Conservation (phyloP, 2,113 vertebrate genomes). For the Oreotragus oreotragus region DNA sequence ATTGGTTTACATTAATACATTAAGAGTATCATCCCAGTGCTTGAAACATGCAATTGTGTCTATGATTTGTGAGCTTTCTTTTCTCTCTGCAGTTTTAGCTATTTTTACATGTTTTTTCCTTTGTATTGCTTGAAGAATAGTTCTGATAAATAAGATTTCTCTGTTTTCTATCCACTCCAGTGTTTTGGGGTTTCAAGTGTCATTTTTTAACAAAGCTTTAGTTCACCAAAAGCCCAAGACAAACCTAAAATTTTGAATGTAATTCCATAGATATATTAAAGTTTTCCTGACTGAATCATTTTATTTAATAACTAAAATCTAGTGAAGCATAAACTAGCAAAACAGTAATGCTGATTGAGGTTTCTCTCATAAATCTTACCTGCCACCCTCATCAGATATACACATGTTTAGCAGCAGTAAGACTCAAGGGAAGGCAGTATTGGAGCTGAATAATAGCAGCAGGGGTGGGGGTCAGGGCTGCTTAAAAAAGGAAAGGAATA, state of each 20-base stretch:
- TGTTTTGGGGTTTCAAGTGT: neutral
- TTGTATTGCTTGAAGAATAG: neutral
- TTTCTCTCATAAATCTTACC: neutral
- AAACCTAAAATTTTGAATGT: neutral
- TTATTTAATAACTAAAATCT: slow-evolving; percentile 26
- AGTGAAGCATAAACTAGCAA: neutral
- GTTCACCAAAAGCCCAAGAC: neutral
- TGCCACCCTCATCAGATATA: neutral
- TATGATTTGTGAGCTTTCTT: neutral
- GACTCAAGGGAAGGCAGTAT: neutral
- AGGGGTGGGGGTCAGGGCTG: neutral
- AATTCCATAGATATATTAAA: neutral
- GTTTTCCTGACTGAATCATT: slow-evolving; percentile 27
- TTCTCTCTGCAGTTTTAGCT: slow-evolving; percentile 34
- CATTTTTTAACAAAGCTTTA: slow-evolving; percentile 31
- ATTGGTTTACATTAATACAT: neutral
- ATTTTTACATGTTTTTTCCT: slow-evolving; percentile 6
- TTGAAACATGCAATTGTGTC: neutral
- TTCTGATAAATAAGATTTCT: neutral
- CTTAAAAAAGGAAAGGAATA: neutral
- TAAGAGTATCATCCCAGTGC: neutral
- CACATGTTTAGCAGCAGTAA: neutral
- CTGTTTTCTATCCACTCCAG: neutral
- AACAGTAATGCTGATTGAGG: neutral
- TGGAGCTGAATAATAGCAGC: neutral